Evolutionary conservation across 2,888 invertebrate genomes (phyloP), one percentile per base, ranked within the genome.

Genomic region (Erynnis tages): DNA sequence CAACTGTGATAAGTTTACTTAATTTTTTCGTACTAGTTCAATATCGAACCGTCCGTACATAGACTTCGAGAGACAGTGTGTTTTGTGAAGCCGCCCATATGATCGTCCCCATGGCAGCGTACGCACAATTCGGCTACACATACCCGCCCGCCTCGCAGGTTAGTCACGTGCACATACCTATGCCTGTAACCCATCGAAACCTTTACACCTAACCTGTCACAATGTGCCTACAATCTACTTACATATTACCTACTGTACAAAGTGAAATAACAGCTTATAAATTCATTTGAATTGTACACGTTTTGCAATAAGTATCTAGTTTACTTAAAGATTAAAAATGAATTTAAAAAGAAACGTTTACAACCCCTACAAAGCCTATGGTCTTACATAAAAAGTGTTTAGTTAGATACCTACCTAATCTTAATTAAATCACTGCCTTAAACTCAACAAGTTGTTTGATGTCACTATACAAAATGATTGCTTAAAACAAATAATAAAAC

Each of bases 131-230:
- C 90, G 96, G 96, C 91, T 97, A 96, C 88, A 93, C 95, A 74
- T 96, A 96, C 92, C 95, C 96, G 92, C 93, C 96, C 92, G 95
- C 96, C 79, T 94, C 96, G 73, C 97, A 96, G 96, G 96, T 97
- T 91, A 91, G 92, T 86, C 19, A 37, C 29, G 29, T 38, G 37
- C 19, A 37, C 17, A 6, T 19, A 29, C 4, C 29, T 17, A 29
- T n/a, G n/a, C n/a, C 10, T n/a, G 3, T 23, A 13, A 3, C 27
- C 27, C 10, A 27, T n/a, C n/a, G 6, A 7, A 23, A 23, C 6
- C 23, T 7, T 6, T 23, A 23, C 6, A 23, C 6, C 6, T 3
- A 23, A n/a, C n/a, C n/a, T n/a, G n/a, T n/a, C n/a, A n/a, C n/a
- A n/a, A n/a, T n/a, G n/a, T n/a, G n/a, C n/a, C n/a, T n/a, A n/a